Base-by-base conservation (phyloP, 2,797 vertebrate species). In the Okamejei kenojei region DNA sequence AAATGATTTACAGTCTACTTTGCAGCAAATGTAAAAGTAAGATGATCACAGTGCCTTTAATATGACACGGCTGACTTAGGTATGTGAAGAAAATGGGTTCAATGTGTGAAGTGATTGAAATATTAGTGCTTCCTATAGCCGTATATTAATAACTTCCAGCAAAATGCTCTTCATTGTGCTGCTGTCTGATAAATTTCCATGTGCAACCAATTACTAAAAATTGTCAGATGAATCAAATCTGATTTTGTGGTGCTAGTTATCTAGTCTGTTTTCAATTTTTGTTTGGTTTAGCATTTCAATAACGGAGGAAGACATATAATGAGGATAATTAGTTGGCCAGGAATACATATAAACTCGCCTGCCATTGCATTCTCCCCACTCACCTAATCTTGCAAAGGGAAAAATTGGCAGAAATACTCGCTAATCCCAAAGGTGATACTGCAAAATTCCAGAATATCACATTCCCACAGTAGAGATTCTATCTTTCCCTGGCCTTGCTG, bases 191-290 rank as follows among this genome's bases (percentile, higher is more conserved):
- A 86, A 63, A 68, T 35, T 15, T 19, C 13, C n/a, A 65, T 88
- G 54, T 84, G 84, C n/a, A 68, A 88, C 13, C 65, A 17, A 35
- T 88, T 65, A 65, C 15, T 35, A 88, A 21, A 88, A 65, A 35
- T 88, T 88, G 29, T n/a, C 61, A 65, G n/a, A 17, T 88, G 17
- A 88, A 88, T 65, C 61, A 68, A 65, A 88, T 68, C 63, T 68
- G 61, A 63, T 35, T 32, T 35, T 65, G 84, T 21, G n/a, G 7
- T 88, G 7, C 63, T 88, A 35, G 65, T 82, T 88, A 17, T 88
- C 61, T 65, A 68, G n/a, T 68, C n/a, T 35, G 84, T 88, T 88
- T 88, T 88, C 84, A 88, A 88, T 68, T 88, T 86, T 65, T 88
- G 29, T 88, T 63, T 65, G 65, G 17, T 35, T 32, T 32, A 88